Conservation (phyloP, 2,797 vertebrate genomes). For the Sebastes diaconus region DNA sequence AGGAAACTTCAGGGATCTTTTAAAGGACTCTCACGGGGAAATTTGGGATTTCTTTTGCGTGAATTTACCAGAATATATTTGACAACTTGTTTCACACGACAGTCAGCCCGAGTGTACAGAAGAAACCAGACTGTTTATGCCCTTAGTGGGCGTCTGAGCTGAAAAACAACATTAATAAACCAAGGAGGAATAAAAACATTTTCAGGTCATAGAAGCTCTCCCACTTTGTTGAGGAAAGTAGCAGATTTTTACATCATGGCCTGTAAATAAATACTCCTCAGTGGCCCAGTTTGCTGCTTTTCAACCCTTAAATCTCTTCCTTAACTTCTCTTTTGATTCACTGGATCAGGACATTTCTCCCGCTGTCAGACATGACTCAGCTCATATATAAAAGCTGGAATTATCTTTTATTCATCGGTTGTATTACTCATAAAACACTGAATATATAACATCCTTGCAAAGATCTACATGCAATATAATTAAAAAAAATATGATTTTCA, state of each 20-base stretch:
- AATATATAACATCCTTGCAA: neutral
- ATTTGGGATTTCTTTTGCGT: neutral
- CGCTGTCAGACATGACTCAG: neutral
- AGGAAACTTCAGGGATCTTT: slow-evolving; percentile 15
- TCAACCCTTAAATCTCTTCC: neutral
- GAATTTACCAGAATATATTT: slow-evolving; percentile 8
- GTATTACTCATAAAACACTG: neutral
- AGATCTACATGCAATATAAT: neutral
- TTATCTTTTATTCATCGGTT: neutral
- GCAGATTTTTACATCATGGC: neutral
- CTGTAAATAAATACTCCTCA: slow-evolving; percentile 6
- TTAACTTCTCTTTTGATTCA: neutral
- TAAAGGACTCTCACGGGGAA: neutral
- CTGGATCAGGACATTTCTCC: neutral
- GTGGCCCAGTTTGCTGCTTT: slow-evolving; percentile 10
- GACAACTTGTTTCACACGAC: slow-evolving; percentile 22
- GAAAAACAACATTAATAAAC: slow-evolving; percentile 59
- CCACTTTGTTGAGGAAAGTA: slow-evolving; percentile 18
- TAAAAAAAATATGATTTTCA: neutral
- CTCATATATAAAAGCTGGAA: neutral
- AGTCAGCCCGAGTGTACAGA: neutral
- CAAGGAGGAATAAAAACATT: slow-evolving; percentile 13
- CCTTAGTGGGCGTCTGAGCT: slow-evolving; percentile 27
- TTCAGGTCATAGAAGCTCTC: slow-evolving; percentile 24
- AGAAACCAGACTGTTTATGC: slow-evolving; percentile 25